Conservation (phyloP, 2,113 vertebrate species). For the Collichthys lucidus region DNA sequence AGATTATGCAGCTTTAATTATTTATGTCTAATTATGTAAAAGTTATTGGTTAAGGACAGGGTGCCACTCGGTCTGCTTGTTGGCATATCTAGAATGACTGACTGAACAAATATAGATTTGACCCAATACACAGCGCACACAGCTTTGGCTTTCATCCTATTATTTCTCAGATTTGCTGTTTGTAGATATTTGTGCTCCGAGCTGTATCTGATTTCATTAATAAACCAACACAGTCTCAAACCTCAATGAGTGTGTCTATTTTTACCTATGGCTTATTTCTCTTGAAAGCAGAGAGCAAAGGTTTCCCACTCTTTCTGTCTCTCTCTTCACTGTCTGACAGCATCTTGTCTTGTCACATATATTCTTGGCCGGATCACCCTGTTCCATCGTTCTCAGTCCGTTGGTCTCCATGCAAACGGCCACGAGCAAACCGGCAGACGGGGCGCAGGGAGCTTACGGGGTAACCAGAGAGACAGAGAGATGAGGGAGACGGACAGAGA, state of each 20-base stretch:
- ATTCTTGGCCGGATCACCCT: slow-evolving; percentile 51
- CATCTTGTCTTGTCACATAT: slow-evolving; percentile 57
- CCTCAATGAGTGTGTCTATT: slow-evolving; percentile 51
- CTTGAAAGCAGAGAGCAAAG: slow-evolving; percentile 47
- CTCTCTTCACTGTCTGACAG: slow-evolving; percentile 49
- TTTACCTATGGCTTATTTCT: slow-evolving; percentile 58
- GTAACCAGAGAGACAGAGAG: slow-evolving; percentile 63
- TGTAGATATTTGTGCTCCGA: slow-evolving; percentile 47
- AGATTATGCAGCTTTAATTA: neutral
- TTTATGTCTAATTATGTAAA: slow-evolving; percentile 7
- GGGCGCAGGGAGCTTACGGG: slow-evolving; percentile 49
- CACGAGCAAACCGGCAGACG: slow-evolving; percentile 46
- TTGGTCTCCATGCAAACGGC: slow-evolving; percentile 64
- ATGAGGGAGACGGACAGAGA: slow-evolving; percentile 67
- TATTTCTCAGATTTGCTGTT: slow-evolving; percentile 34
- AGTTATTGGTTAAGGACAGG: neutral
- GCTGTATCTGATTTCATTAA: slow-evolving; percentile 60
- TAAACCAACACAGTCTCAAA: slow-evolving; percentile 57
- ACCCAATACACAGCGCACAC: slow-evolving; percentile 7
- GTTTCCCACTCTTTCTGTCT: slow-evolving; percentile 47
- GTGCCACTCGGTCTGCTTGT: slow-evolving; percentile 5
- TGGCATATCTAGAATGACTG: slow-evolving; percentile 22
- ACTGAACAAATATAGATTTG: slow-evolving; percentile 42
- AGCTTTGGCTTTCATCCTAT: slow-evolving; percentile 21
- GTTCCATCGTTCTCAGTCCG: slow-evolving; percentile 59